Base-by-base conservation (phyloP, 1,140 invertebrate genomes). In the Grapholita molesta region DNA sequence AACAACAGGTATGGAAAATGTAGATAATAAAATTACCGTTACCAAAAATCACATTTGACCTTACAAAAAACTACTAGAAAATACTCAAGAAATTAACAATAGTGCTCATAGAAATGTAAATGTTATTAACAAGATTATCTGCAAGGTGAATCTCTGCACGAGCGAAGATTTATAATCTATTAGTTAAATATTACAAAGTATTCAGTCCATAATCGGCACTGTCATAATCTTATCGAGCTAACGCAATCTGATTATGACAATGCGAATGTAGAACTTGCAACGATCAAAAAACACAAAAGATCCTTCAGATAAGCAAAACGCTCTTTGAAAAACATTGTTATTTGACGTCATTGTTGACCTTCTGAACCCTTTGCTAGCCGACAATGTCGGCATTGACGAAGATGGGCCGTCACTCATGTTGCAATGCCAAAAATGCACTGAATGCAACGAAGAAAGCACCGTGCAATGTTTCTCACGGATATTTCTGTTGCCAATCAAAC, bases 321-420 rank as follows among this genome's bases (percentile, higher is more conserved):
- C 69, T 71, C 38, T 64, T 72, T 74, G 72, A 53, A 71, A 53
- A 70, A 72, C 71, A 78, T 84, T 79, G 71, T 80, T 82, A 75
- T 67, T 66, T 69, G 66, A 21, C 18, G 21, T n/a, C 69, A 75
- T 73, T 74, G 70, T 73, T 73, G 66, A 75, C 71, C 66, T 64
- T 33, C 69, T 8, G 66, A 66, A 75, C 78, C 74, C 79, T 72
- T 80, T 73, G 35, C 42, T 24, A 23, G 30, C 6, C 18, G 48
- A 18, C 21, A 66, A 52, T 48, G 25, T 64, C 38, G 53, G 57
- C 55, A 35, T 61, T 28, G 25, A 28, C n/a, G 25, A n/a, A 18
- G 55, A 76, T 42, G 72, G 66, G 64, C 73, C 65, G 77, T 77
- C 74, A 76, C 25, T 75, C 73, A 74, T 70, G 55, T 61, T 61